A percentile compares a stretch with the other conserved stretches of the same genome.
Conservation (phyloP, 2,797 vertebrate genomes). For the Phrynocephalus guinanensis region DNA sequence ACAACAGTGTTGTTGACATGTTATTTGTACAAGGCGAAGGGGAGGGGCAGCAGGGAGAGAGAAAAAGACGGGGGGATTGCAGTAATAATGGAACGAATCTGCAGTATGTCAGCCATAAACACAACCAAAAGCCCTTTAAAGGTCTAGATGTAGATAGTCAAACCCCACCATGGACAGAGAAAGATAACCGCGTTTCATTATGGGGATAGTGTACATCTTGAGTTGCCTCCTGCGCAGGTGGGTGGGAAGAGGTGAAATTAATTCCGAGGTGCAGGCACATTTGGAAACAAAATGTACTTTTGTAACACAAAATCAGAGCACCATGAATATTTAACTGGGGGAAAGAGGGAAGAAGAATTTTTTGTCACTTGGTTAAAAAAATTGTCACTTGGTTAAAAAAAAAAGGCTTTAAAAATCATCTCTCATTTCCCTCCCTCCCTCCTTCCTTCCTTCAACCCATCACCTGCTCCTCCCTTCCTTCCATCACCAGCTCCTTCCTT, state of each 20-base stretch:
- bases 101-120: not conserved
- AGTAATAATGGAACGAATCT: not conserved
- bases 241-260: slow-evolving; percentile 50
- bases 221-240: not conserved
- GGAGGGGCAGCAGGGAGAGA: not conserved
- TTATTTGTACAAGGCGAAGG: slow-evolving; percentile 43
- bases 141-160: not conserved
- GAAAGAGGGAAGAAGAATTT: not conserved
- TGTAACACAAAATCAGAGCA: slow-evolving; percentile 76
- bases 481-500: too few relatives aligned
- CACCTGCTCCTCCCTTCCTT: too few relatives aligned
- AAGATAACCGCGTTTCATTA: not conserved
- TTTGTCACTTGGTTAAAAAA: too few relatives aligned
- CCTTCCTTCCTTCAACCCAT: too few relatives aligned
- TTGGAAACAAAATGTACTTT: slow-evolving; percentile 81
- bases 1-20: slow-evolving; percentile 47
- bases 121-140: not conserved
- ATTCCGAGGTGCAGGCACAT: slow-evolving; percentile 64
- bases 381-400: too few relatives aligned
- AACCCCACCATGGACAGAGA: not conserved
- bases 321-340: not conserved
- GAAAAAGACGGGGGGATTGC: not conserved
- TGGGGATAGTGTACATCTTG: too few relatives aligned
- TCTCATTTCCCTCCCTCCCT: too few relatives aligned
- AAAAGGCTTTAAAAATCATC: too few relatives aligned